Conservation (phyloP, 2,888 invertebrate genomes). For the Drosophila glabriapex region DNA sequence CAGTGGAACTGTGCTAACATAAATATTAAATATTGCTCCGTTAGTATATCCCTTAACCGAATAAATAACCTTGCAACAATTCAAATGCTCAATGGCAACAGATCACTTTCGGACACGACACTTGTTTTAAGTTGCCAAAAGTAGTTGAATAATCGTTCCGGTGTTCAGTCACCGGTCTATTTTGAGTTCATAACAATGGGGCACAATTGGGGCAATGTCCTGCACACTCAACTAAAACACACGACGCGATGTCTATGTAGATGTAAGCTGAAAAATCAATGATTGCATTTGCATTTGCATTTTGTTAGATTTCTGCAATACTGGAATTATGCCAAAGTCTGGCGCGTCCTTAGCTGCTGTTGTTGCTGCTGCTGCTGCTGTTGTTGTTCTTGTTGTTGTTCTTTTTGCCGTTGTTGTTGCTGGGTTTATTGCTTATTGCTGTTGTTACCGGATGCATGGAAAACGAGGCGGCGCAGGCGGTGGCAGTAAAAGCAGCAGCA, state of each 20-base stretch:
- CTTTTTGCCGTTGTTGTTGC: slow-evolving; percentile 2
- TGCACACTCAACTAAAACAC: slow-evolving; percentile 30
- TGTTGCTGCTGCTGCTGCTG: slow-evolving; percentile 14
- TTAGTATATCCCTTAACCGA: not conserved
- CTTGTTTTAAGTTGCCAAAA: slow-evolving; percentile 11
- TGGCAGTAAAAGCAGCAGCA: slow-evolving; percentile 7
- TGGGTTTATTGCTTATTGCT: slow-evolving; percentile 42
- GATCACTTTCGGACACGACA: slow-evolving; percentile 8
- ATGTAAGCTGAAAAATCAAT: slow-evolving; percentile 75
- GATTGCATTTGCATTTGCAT: slow-evolving; percentile 81
- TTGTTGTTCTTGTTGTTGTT: slow-evolving; percentile 10
- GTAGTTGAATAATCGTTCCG: slow-evolving; percentile 9
- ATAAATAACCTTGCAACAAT: slow-evolving; percentile 1
- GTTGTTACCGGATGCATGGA: slow-evolving; percentile 39
- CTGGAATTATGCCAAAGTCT: slow-evolving; percentile 76
- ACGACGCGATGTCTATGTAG: slow-evolving; percentile 53
- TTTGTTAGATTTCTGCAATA: slow-evolving; percentile 71
- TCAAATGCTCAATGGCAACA: not conserved
- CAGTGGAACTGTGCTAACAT: not conserved
- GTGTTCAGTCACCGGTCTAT: slow-evolving; percentile 2
- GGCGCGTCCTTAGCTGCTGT: slow-evolving; percentile 32
- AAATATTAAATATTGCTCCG: not conserved
- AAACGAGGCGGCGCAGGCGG: slow-evolving; percentile 13
- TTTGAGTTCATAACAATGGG: not conserved
- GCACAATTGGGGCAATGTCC: slow-evolving; percentile 34